Evolutionary conservation across 1,140 invertebrate genomes (phyloP), one percentile per base, ranked within the genome.

Genomic region (Odontomachus brunneus): DNA sequence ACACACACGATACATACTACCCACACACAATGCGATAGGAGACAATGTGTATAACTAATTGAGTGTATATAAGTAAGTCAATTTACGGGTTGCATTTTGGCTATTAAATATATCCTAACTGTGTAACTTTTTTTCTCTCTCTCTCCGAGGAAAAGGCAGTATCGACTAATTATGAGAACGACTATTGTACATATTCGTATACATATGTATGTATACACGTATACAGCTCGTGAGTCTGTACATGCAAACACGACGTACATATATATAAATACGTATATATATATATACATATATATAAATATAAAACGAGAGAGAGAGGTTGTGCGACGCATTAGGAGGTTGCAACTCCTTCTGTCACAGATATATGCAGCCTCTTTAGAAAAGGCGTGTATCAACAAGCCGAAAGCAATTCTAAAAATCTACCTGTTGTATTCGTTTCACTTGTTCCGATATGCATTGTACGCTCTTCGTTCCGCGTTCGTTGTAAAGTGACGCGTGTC

Each of bases 51-150:
- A n/a, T n/a, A 88, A 88, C 72, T 82, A 86, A 86, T 66, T 81
- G 33, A 76, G 76, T 88, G 85, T 82, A 82, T 86, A 82, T 84
- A 88, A 82, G 63, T 83, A 75, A 84, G 72, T 88, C 84, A 87
- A 87, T 81, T 83, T 88, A 88, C 81, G 76, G 83, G 78, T 89
- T 89, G 66, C 75, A 89, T 74, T 89, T 89, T 88, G 75, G 83
- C 59, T 86, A 84, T 89, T 84, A 85, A 86, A 71, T 82, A 83
- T 88, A 86, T 57, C 84, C 63, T 84, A 84, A 86, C 63, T 73
- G 17, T 86, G 66, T 83, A 74, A 86, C 24, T 89, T 57, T 67
- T 11, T 44, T 7, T 44, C 38, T 44, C 38, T 44, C 38, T 44
- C 55, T 59, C 22, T 24, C 22, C 26, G 29, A 44, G 24, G 14